Conservation (phyloP, 2,113 vertebrate species). For the Machaerirhynchus nigripectus region DNA sequence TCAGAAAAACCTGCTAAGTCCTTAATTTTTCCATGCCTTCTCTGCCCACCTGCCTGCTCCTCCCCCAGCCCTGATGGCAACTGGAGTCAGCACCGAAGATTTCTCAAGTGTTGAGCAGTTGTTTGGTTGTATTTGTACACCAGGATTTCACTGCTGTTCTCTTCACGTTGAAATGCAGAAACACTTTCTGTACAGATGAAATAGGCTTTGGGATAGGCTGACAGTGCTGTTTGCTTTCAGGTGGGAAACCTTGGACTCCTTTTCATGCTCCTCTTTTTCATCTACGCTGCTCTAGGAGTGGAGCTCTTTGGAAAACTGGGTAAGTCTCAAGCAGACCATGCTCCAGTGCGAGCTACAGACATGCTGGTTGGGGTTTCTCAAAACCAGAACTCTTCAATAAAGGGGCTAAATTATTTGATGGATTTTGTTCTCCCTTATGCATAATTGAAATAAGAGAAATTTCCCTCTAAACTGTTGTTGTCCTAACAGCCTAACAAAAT, state of each 20-base stretch:
- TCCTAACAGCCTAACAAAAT: not conserved
- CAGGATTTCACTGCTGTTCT: not conserved
- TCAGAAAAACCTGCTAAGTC: not conserved
- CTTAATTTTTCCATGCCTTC: not conserved
- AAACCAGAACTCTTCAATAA: not conserved
- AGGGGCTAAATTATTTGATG: not conserved
- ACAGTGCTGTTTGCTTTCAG: slow-evolving; percentile 66
- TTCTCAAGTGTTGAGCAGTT: not conserved
- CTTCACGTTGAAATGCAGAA: not conserved
- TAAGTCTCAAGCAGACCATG: slow-evolving; percentile 66
- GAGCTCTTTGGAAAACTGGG: slow-evolving; percentile 97
- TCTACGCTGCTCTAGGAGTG: slow-evolving; percentile 96
- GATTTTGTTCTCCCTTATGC: not conserved
- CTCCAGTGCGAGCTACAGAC: not conserved
- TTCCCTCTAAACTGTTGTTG: not conserved
- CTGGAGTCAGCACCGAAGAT: not conserved
- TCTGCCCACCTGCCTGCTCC: not conserved
- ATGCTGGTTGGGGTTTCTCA: not conserved
- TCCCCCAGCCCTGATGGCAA: not conserved
- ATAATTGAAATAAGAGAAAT: not conserved
- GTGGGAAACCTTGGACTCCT: slow-evolving; percentile 98
- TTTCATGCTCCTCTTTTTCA: slow-evolving; percentile 99
- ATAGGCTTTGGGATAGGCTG: not conserved
- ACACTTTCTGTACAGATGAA: not conserved
- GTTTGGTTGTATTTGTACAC: not conserved